These are phyloP conservation scores for Aviceda subcristata DNA, from an alignment of 2,113 vertebrate species.

Conservation along the genomic window DNA sequence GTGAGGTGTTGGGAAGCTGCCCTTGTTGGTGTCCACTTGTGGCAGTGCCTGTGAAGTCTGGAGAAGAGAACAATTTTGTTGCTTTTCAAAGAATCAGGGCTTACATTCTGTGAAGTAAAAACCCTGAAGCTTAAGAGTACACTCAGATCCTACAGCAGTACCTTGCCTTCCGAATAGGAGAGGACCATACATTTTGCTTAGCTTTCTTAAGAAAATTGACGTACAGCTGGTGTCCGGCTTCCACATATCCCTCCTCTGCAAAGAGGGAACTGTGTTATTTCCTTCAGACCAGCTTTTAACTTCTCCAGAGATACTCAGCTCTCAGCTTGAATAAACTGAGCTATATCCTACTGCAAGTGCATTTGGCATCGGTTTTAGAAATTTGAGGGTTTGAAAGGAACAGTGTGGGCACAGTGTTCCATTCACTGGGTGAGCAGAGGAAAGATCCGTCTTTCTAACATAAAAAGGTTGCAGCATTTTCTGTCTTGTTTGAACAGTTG, in stretches of 20 bases:
- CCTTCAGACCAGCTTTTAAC: neutral
- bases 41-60: neutral
- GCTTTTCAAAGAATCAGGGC: neutral
- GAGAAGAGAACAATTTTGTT: neutral
- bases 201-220: neutral
- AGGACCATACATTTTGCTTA: neutral
- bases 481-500: neutral
- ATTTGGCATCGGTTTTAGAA: neutral
- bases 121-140: rapidly evolving
- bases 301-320: neutral
- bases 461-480: neutral
- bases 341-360: neutral
- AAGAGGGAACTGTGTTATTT: neutral
- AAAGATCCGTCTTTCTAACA: neutral
- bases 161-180: neutral
- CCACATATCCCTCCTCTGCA: neutral
- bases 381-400: slow-evolving; percentile 14
- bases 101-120: neutral
- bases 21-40: neutral
- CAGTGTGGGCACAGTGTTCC: slow-evolving; percentile 17
- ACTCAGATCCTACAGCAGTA: neutral
- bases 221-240: neutral
- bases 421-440: neutral
- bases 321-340: neutral
- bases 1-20: neutral